Percentiles rank a stretch among this genome's conserved stretches.
These are phyloP conservation scores for Pionites leucogaster DNA, from an alignment of 2,113 vertebrate genomes.

Conservation along the genomic window DNA sequence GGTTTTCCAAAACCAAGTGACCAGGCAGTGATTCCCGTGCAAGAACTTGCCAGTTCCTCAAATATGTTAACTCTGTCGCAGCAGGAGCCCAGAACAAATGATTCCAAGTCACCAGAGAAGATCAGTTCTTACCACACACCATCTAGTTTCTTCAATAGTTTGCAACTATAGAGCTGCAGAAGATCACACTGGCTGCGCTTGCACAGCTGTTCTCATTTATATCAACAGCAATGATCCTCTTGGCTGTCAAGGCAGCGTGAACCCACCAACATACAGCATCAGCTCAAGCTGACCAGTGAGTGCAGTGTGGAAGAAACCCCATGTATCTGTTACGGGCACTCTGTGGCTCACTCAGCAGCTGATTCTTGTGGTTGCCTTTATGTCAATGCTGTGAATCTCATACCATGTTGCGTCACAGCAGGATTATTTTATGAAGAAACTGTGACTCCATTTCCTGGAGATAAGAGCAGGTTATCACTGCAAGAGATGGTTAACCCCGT, in stretches of 20 bases:
- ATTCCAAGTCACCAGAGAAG: not conserved
- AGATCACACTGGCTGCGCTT: not conserved
- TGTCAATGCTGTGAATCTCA: not conserved
- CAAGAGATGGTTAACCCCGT: not conserved
- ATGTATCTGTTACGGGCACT: not conserved
- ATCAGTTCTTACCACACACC: not conserved
- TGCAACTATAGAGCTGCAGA: not conserved
- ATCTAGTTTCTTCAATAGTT: not conserved
- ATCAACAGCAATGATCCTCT: not conserved
- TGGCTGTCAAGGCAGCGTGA: not conserved
- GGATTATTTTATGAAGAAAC: slow-evolving; percentile 54
- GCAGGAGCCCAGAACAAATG: not conserved
- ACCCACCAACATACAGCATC: not conserved
- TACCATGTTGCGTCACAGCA: not conserved
- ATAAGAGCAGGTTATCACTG: slow-evolving; percentile 15
- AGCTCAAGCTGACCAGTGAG: not conserved
- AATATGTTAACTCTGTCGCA: not conserved
- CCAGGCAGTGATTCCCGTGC: not conserved
- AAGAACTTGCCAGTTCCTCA: not conserved
- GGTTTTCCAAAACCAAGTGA: not conserved
- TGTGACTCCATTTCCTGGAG: slow-evolving; percentile 51
- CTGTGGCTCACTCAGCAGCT: not conserved
- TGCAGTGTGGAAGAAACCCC: not conserved
- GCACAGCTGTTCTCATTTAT: not conserved
- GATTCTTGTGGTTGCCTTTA: not conserved